Conservation (phyloP, 23 tunicate species). For the Halocynthia aurantium region DNA sequence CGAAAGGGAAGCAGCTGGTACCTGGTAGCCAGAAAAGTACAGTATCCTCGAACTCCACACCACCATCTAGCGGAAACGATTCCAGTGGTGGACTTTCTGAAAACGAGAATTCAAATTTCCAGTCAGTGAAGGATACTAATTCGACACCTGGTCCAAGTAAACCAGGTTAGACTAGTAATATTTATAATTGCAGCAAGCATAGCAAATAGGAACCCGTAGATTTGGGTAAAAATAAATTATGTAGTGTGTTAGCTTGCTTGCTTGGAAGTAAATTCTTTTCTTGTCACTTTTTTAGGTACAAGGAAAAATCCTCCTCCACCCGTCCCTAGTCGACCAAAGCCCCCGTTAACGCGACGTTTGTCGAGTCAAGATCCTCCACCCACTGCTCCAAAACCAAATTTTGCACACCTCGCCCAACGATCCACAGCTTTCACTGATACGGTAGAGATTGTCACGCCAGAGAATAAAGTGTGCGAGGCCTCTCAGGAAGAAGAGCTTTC, state of each 20-base stretch:
- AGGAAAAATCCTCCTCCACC: constrained; percentile 9
- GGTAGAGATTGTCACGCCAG: neutral
- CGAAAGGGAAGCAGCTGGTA: neutral
- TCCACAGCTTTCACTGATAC: neutral
- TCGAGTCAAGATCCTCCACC: constrained; percentile 6
- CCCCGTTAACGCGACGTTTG: constrained; percentile 10
- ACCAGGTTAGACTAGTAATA: neutral
- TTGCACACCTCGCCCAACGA: neutral
- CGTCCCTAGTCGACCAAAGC: neutral
- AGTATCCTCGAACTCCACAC: neutral
- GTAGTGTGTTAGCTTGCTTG: no score
- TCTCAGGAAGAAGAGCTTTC: neutral
- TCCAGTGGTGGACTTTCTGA: no score
- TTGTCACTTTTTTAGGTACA: neutral
- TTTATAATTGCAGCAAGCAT: no score
- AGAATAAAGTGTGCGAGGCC: neutral
- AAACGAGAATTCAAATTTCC: no score
- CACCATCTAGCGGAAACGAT: neutral
- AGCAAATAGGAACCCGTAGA: no score
- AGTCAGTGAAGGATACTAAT: no score
- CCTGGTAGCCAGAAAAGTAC: neutral
- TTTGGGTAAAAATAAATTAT: no score
- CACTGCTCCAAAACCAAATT: constrained; percentile 24
- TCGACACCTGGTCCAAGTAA: neutral
- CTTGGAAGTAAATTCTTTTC: neutral